Percentiles rank a stretch among this genome's conserved stretches.
These are phyloP conservation scores for Orbicella faveolata DNA, from an alignment of 64 coral and sea anemone genomes.

Conservation along the genomic window DNA sequence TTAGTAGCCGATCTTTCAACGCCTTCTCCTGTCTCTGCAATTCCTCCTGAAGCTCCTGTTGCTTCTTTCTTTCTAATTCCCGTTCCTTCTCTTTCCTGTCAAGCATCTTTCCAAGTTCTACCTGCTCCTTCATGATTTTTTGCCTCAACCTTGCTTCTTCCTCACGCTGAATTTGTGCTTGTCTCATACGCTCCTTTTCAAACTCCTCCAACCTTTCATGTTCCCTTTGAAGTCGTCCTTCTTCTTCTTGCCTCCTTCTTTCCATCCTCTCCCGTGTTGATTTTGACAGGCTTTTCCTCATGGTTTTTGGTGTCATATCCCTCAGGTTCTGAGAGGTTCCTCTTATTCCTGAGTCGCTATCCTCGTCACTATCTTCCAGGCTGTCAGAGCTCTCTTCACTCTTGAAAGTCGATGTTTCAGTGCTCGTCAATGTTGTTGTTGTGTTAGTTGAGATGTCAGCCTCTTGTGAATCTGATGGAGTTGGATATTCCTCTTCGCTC, in stretches of 20 bases:
- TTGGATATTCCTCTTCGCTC: constrained; percentile 13
- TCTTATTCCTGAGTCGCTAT: constrained; percentile 65
- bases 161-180: constrained; percentile 49
- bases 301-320: constrained; percentile 83
- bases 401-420: constrained; percentile 24
- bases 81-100: constrained; percentile 90
- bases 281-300: constrained; percentile 93
- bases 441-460: not conserved
- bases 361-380: constrained; percentile 70
- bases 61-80: constrained; percentile 81
- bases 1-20: constrained; percentile 62
- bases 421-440: constrained; percentile 5
- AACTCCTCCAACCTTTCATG: constrained; percentile 64
- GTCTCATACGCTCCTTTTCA: constrained; percentile 49
- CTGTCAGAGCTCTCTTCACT: constrained; percentile 63
- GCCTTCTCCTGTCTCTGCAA: constrained; percentile 70
- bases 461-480: constrained; percentile 3
- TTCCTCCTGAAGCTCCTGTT: constrained; percentile 75
- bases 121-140: constrained; percentile 88
- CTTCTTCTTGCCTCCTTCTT: constrained; percentile 83
- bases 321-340: not conserved
- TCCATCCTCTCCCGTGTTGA: constrained; percentile 97
- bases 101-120: constrained; percentile 85
- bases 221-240: constrained; percentile 76
- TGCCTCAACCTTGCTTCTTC: constrained; percentile 70